These are phyloP conservation scores for Knipowitschia caucasica DNA, from an alignment of 2,797 vertebrate species.

Conservation along the genomic window DNA sequence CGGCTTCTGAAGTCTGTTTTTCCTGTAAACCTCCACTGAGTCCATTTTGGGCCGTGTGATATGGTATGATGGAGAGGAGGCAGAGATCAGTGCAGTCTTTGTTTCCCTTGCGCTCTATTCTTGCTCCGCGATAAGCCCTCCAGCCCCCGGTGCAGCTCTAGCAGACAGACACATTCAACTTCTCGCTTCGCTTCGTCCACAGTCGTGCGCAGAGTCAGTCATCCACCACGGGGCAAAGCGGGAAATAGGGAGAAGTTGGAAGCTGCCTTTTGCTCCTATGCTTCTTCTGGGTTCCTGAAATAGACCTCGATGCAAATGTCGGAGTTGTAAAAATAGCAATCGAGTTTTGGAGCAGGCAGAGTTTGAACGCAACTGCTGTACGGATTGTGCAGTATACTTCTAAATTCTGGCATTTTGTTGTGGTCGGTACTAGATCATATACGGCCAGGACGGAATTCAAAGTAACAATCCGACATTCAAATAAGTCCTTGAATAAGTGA, in stretches of 20 bases:
- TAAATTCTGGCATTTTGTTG: neutral
- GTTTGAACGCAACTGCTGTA: constrained; percentile 12
- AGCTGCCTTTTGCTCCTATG: constrained; percentile 20
- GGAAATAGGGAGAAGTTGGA: constrained; percentile 21
- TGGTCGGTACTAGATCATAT: too few relatives aligned
- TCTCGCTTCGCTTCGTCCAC: constrained; percentile 56
- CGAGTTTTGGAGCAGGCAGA: constrained; percentile 11
- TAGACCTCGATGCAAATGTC: constrained; percentile 23
- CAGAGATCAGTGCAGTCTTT: constrained; percentile 31
- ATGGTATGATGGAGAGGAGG: constrained; percentile 33
- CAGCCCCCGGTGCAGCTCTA: constrained; percentile 34
- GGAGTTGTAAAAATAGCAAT: constrained; percentile 13
- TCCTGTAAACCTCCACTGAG: constrained; percentile 8
- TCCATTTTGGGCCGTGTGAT: constrained; percentile 20
- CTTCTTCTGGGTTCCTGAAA: constrained; percentile 26
- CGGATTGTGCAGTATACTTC: constrained; percentile 12
- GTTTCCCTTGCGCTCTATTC: constrained; percentile 50
- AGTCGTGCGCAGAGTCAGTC: constrained; percentile 52
- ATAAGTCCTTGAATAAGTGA: too few relatives aligned
- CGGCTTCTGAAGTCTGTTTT: constrained; percentile 6
- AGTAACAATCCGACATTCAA: too few relatives aligned
- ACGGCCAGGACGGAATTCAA: too few relatives aligned
- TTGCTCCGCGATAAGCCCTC: constrained; percentile 44
- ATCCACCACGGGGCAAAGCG: constrained; percentile 26
- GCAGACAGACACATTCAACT: constrained; percentile 56